phyloP scores from a whole-genome alignment of 2,113 vertebrate genomes.

The Dipodomys ordii region DNA sequence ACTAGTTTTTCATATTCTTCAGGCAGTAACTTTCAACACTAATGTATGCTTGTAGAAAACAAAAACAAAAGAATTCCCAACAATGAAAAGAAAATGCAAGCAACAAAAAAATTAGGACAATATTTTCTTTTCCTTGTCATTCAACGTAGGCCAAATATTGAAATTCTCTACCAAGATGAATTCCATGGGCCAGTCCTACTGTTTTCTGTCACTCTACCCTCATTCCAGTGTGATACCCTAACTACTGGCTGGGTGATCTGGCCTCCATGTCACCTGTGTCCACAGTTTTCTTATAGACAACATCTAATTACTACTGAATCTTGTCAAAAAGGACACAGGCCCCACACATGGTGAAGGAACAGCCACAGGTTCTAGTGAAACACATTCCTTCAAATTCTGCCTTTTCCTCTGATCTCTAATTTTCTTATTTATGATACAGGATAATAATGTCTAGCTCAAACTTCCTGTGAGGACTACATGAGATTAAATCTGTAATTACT shows the following conservation, averaged over 20 bases:
- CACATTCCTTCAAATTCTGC: background rate
- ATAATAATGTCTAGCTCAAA: background rate
- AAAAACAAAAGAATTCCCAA: background rate
- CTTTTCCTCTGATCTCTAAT: background rate
- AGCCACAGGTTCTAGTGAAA: conserved; percentile 1
- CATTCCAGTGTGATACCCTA: background rate
- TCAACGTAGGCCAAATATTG: conserved; percentile 18
- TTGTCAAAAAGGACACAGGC: conserved; percentile 14
- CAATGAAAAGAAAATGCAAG: background rate
- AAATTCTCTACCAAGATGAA: conserved; percentile 44
- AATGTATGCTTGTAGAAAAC: background rate
- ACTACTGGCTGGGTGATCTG: background rate
- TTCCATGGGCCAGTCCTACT: background rate
- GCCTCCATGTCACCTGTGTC: background rate
- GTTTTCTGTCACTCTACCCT: background rate
- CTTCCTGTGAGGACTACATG: background rate
- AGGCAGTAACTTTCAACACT: background rate
- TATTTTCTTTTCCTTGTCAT: background rate
- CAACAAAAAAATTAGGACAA: background rate
- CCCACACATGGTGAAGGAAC: background rate
- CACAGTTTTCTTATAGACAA: background rate
- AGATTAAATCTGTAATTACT: background rate
- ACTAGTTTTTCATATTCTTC: conserved; percentile 40
- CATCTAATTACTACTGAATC: background rate
- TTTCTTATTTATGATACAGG: background rate